Evolutionary conservation across 1,140 invertebrate species (phyloP).

Genomic region (Lepidurus packardi): DNA sequence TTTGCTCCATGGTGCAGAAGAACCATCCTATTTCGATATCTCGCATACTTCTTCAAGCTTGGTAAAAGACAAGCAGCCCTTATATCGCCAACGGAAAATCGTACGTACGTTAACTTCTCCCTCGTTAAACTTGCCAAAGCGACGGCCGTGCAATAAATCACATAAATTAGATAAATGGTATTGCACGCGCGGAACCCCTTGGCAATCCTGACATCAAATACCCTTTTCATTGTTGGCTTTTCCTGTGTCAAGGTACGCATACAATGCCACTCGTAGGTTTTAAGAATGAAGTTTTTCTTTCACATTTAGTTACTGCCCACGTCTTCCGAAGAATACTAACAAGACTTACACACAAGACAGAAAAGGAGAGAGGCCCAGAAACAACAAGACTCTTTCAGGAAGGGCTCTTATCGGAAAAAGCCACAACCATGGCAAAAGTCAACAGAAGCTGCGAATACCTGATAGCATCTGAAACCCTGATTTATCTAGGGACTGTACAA

Average conservation of each 20-base stretch:
- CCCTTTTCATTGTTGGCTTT: too few relatives aligned
- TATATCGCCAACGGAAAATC: not conserved
- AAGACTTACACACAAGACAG: not conserved
- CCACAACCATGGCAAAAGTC: not conserved
- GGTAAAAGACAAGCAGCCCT: not conserved
- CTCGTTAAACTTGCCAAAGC: not conserved
- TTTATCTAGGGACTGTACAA: slow-evolving; percentile 6
- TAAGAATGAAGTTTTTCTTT: too few relatives aligned
- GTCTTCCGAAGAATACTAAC: not conserved
- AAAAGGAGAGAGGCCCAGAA: not conserved
- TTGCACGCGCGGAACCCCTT: too few relatives aligned
- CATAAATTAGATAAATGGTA: too few relatives aligned
- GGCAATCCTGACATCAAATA: too few relatives aligned
- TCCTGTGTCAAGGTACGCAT: too few relatives aligned
- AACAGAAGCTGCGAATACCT: not conserved
- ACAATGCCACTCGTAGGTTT: too few relatives aligned
- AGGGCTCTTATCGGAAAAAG: not conserved
- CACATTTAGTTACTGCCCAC: too few relatives aligned
- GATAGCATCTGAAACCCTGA: not conserved
- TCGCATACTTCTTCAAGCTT: not conserved
- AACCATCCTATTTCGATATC: not conserved
- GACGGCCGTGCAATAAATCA: too few relatives aligned
- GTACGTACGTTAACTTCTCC: not conserved
- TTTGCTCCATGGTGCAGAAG: not conserved
- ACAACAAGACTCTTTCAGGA: not conserved